phyloP scores from a whole-genome alignment of 2,113 vertebrate species.

The Mesoclemmys tuberculata region DNA sequence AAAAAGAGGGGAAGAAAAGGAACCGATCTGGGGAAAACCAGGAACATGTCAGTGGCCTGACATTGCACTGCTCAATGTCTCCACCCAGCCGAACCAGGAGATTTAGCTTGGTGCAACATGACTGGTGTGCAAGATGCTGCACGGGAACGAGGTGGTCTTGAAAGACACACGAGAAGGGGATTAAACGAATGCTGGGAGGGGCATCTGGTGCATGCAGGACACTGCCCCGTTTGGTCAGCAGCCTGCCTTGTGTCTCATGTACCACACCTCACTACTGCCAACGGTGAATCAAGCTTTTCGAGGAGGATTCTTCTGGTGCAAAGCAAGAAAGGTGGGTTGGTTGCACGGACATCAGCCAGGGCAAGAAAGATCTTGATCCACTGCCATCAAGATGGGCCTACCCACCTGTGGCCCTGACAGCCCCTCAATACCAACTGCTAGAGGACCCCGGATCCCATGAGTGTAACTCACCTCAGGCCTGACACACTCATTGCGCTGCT shows the following conservation, averaged over 20 bases:
- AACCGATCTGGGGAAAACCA: background rate
- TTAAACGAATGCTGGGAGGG: background rate
- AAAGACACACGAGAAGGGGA: background rate
- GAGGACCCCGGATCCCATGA: no score
- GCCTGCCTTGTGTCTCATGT: no score
- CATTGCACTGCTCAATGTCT: background rate
- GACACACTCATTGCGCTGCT: no score
- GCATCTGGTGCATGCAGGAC: background rate
- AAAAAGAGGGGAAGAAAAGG: background rate
- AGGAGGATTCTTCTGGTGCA: background rate
- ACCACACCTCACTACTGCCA: no score
- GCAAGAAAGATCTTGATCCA: background rate
- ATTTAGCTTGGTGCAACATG: background rate
- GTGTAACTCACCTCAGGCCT: no score
- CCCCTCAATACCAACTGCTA: no score
- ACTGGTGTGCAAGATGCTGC: background rate
- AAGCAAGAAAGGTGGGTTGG: no score
- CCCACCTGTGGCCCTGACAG: no score
- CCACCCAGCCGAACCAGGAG: background rate
- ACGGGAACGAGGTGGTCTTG: background rate
- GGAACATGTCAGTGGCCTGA: background rate
- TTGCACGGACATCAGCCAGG: background rate
- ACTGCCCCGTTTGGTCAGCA: background rate
- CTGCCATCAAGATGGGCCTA: background rate
- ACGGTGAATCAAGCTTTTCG: background rate